These are phyloP conservation scores for Trachurus trachurus DNA, from an alignment of 2,797 vertebrate species.

Conservation along the genomic window DNA sequence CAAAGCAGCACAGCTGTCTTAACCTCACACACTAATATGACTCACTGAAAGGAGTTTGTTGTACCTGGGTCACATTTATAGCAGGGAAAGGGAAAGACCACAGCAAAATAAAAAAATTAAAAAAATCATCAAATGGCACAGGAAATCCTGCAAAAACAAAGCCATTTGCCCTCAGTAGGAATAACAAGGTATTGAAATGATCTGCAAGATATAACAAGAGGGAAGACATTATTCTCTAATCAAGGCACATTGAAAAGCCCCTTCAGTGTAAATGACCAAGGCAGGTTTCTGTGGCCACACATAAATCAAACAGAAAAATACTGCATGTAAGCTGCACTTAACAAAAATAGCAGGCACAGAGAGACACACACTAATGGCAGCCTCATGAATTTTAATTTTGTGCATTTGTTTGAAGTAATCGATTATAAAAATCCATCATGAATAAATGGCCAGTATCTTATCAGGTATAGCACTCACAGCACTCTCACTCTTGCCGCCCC, in stretches of 20 bases:
- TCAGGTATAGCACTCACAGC: slow-evolving; percentile 25
- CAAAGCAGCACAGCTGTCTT: not conserved
- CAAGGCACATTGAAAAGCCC: slow-evolving; percentile 13
- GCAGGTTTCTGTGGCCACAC: slow-evolving; percentile 4
- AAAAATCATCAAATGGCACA: not conserved
- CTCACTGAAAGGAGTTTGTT: not conserved
- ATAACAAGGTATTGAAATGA: not conserved
- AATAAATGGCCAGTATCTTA: slow-evolving; percentile 40
- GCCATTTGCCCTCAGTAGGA: not conserved
- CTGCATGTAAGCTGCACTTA: slow-evolving; percentile 19
- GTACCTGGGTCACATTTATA: not conserved
- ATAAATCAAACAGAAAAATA: slow-evolving; percentile 36
- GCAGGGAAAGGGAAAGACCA: not conserved
- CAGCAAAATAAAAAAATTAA: not conserved
- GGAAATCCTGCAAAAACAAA: not conserved
- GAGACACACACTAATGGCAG: not conserved
- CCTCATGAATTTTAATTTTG: slow-evolving; percentile 46
- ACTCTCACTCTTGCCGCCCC: slow-evolving; percentile 12
- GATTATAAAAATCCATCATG: slow-evolving; percentile 36
- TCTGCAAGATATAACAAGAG: not conserved
- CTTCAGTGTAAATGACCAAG: not conserved
- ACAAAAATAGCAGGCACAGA: slow-evolving; percentile 9
- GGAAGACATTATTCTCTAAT: not conserved
- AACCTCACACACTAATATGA: not conserved
- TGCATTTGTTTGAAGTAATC: slow-evolving; percentile 48